A percentile compares a stretch with the other conserved stretches of the same genome.
phyloP scores from a whole-genome alignment of 2,113 vertebrate genomes.

The Mionectes macconnelli region DNA sequence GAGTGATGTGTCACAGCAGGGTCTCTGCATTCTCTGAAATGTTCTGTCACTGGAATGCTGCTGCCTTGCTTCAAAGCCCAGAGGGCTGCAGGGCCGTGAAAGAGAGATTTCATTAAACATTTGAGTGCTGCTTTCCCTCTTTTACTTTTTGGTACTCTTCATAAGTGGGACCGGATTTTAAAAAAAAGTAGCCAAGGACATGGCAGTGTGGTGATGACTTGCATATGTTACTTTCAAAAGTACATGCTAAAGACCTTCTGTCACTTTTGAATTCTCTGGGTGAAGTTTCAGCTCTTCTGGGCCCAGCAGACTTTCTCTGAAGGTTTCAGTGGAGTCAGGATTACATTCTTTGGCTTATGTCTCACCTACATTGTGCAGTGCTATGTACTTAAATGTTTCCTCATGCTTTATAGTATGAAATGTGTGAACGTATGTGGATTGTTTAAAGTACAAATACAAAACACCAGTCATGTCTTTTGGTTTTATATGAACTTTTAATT shows the following conservation, averaged over 20 bases:
- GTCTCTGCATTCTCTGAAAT: not conserved
- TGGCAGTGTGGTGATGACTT: not conserved
- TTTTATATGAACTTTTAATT: not conserved
- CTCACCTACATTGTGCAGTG: not conserved
- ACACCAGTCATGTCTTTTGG: not conserved
- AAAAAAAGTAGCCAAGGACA: not conserved
- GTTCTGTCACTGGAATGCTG: not conserved
- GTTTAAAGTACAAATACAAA: not conserved
- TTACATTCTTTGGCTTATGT: not conserved
- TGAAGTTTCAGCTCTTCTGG: not conserved
- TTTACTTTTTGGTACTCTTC: not conserved
- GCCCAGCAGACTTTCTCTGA: not conserved
- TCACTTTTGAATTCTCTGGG: not conserved
- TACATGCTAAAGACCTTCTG: not conserved
- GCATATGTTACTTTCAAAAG: not conserved
- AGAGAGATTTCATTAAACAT: not conserved
- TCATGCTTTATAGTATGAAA: not conserved
- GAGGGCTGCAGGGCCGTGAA: not conserved
- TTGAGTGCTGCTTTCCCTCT: not conserved
- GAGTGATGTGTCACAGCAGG: fast-evolving
- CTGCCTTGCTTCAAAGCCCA: not conserved
- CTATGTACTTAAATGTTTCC: not conserved
- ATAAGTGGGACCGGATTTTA: not conserved
- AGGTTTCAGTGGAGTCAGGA: not conserved
- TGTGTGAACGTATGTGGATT: not conserved